Conservation (phyloP, 2,797 vertebrate genomes). For the Acanthiza pusilla region DNA sequence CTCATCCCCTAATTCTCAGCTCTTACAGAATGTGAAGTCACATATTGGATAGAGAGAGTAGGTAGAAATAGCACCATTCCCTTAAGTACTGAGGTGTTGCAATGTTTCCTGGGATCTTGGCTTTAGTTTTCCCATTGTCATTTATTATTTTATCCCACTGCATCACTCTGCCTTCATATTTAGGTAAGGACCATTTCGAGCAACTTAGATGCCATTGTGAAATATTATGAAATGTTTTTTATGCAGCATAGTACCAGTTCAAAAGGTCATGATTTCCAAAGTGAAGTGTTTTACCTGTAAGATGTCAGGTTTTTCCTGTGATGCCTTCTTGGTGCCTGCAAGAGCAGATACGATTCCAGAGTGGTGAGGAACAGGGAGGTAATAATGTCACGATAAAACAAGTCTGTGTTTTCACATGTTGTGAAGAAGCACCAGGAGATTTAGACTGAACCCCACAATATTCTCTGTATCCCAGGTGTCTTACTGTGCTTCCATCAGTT, state of each 20-base stretch:
- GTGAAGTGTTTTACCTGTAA: not conserved
- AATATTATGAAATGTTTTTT: not conserved
- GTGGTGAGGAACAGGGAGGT: not conserved
- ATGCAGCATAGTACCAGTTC: not conserved
- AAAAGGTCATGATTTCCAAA: not conserved
- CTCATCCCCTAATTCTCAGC: not conserved
- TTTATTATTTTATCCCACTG: not conserved
- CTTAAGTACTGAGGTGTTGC: not conserved
- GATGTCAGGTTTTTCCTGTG: not conserved
- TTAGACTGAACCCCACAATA: not conserved
- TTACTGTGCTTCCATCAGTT: rapidly evolving
- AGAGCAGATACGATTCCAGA: not conserved
- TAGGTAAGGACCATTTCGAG: not conserved
- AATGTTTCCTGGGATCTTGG: not conserved
- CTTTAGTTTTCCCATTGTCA: not conserved
- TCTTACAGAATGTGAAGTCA: not conserved
- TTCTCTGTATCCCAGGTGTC: not conserved
- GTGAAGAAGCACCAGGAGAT: not conserved
- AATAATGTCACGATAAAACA: not conserved
- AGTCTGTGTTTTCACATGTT: not conserved
- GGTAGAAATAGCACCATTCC: not conserved
- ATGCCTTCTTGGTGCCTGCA: not conserved
- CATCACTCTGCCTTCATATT: not conserved
- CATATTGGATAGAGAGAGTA: not conserved
- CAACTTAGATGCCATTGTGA: not conserved